Evolutionary conservation across 2,888 invertebrate genomes (phyloP).

Genomic region (Amblyjoppa proteus): DNA sequence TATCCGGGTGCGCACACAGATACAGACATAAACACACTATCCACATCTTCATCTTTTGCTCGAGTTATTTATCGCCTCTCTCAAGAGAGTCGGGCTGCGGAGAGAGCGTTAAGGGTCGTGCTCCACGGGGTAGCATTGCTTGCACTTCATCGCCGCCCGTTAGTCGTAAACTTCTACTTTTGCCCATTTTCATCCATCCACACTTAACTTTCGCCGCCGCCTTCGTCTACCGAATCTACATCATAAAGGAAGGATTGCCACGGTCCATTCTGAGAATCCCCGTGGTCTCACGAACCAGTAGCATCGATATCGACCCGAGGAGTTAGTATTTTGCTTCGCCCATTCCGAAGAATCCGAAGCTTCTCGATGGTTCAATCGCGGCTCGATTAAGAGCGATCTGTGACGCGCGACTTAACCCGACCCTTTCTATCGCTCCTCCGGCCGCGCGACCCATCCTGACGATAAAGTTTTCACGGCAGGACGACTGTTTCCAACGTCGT

Average conservation of each 20-base stretch:
- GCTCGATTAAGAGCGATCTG: conserved; percentile 55
- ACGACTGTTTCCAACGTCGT: conserved; percentile 58
- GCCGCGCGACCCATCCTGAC: conserved; percentile 12
- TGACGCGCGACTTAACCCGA: conserved; percentile 22
- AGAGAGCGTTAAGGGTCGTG: conserved; percentile 33
- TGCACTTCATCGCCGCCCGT: conserved; percentile 28
- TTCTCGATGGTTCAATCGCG: conserved; percentile 41
- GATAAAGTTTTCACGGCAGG: conserved; percentile 50
- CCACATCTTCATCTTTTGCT: conserved; percentile 61
- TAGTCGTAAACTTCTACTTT: conserved; percentile 43
- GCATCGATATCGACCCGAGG: background rate
- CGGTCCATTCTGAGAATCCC: conserved; percentile 32
- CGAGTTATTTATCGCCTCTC: conserved; percentile 71
- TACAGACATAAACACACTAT: background rate
- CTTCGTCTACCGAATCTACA: conserved; percentile 51
- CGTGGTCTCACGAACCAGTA: background rate
- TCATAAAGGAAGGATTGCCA: conserved; percentile 58
- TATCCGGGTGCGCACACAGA: background rate
- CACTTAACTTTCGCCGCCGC: background rate
- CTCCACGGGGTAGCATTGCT: conserved; percentile 26
- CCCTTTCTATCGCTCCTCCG: background rate
- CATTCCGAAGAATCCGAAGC: conserved; percentile 34
- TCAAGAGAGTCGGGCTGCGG: conserved; percentile 44
- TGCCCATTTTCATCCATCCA: conserved; percentile 16
- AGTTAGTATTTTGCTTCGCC: conserved; percentile 2